phyloP scores from a whole-genome alignment of 2,797 vertebrate species.

The Picus viridis region DNA sequence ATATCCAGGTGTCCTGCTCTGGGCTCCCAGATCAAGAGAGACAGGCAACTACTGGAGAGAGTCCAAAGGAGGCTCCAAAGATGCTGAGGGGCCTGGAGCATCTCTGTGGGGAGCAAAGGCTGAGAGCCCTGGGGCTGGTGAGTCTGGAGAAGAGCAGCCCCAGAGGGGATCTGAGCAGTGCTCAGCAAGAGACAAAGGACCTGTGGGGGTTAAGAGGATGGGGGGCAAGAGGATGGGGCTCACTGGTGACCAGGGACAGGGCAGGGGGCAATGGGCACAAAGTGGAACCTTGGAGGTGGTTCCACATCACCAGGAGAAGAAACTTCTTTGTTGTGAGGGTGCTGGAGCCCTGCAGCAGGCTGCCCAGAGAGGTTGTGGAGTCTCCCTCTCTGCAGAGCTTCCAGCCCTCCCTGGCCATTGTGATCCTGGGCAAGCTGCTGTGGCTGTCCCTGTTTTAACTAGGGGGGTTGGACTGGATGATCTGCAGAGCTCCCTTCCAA shows the following conservation, averaged over 20 bases:
- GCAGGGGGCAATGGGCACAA: too few relatives aligned
- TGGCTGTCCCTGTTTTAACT: background rate
- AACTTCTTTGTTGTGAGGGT: background rate
- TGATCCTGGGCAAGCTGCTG: background rate
- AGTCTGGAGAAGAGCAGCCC: too few relatives aligned
- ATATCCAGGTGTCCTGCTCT: too few relatives aligned
- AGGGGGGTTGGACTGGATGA: background rate
- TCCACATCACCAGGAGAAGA: too few relatives aligned
- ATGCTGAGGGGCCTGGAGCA: background rate
- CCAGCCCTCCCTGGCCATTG: background rate
- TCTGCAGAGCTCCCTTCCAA: background rate
- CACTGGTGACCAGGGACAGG: too few relatives aligned
- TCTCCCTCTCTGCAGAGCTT: background rate
- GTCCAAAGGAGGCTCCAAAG: background rate
- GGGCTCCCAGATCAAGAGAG: background rate
- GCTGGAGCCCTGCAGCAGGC: background rate
- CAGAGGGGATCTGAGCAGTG: too few relatives aligned
- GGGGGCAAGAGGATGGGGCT: too few relatives aligned
- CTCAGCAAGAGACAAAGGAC: too few relatives aligned
- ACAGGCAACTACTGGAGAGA: background rate
- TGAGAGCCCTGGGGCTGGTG: background rate
- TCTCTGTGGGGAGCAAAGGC: background rate
- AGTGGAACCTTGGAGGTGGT: too few relatives aligned
- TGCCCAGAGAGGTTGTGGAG: background rate
- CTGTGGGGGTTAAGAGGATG: too few relatives aligned